These are phyloP conservation scores for Corynorhinus townsendii DNA, from an alignment of 2,113 vertebrate species.

Conservation along the genomic window DNA sequence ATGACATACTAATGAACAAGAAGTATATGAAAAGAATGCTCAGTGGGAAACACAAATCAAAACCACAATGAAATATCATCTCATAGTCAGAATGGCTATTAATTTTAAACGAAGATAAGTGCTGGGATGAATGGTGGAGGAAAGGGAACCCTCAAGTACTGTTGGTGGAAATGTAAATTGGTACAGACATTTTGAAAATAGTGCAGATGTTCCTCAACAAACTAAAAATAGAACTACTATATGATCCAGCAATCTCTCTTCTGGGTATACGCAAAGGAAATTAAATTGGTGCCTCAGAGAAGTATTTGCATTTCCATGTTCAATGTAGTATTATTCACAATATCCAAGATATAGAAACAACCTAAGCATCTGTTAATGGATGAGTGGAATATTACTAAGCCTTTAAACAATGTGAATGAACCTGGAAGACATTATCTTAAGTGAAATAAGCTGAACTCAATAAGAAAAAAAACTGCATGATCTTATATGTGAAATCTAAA, in stretches of 20 bases:
- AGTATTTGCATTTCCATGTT: background rate
- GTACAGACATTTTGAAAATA: background rate
- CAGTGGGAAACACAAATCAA: background rate
- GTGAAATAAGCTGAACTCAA: background rate
- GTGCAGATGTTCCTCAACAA: background rate
- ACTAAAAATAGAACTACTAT: background rate
- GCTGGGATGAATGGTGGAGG: background rate
- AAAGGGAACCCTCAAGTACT: background rate
- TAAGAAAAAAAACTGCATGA: background rate
- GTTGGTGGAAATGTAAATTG: background rate
- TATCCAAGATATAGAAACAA: background rate
- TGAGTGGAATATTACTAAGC: background rate
- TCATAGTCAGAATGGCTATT: background rate
- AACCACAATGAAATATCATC: background rate
- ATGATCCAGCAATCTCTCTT: background rate
- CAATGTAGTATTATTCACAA: background rate
- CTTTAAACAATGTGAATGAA: background rate
- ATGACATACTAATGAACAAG: background rate
- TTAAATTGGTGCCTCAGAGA: background rate
- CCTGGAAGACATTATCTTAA: background rate
- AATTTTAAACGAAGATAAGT: background rate
- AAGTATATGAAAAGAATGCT: background rate
- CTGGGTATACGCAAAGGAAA: background rate
- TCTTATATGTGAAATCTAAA: background rate
- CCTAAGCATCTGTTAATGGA: background rate